phyloP scores from a whole-genome alignment of 2,888 invertebrate genomes.

The Oscheius myriophilus region DNA sequence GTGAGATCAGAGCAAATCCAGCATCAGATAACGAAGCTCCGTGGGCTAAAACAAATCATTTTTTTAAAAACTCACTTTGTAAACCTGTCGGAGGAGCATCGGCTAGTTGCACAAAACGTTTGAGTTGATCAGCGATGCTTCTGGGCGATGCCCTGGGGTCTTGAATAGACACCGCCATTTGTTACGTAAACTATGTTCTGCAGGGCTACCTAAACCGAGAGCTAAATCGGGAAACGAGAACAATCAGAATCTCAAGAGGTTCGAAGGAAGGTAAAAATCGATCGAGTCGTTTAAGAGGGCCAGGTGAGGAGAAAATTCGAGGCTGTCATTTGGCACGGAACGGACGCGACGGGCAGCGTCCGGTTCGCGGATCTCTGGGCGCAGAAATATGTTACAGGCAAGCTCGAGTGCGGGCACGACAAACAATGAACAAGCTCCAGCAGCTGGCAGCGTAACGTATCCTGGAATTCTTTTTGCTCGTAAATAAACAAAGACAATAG shows the following conservation, averaged over 20 bases:
- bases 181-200: not conserved
- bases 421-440: slow-evolving; percentile 30
- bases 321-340: slow-evolving; percentile 29
- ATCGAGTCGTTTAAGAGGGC: not conserved
- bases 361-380: slow-evolving; percentile 29
- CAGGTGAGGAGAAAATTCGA: slow-evolving; percentile 14
- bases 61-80: not conserved
- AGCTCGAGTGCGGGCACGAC: slow-evolving; percentile 28
- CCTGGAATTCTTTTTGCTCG: no score
- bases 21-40: slow-evolving; percentile 58
- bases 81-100: slow-evolving; percentile 54
- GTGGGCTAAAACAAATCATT: slow-evolving; percentile 38
- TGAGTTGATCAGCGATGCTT: slow-evolving; percentile 54
- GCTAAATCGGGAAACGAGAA: not conserved
- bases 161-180: slow-evolving; percentile 30
- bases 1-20: slow-evolving; percentile 55
- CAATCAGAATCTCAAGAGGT: no score
- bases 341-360: slow-evolving; percentile 17
- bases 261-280: not conserved
- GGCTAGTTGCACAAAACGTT: slow-evolving; percentile 55
- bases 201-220: not conserved
- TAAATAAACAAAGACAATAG: no score
- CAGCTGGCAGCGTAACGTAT: slow-evolving; percentile 15
- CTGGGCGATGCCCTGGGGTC: slow-evolving; percentile 39
- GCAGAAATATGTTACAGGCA: slow-evolving; percentile 30